A percentile compares a stretch with the other conserved stretches of the same genome.
phyloP scores from a whole-genome alignment of 2,797 vertebrate species.

The Microctenopoma steveboyesi region DNA sequence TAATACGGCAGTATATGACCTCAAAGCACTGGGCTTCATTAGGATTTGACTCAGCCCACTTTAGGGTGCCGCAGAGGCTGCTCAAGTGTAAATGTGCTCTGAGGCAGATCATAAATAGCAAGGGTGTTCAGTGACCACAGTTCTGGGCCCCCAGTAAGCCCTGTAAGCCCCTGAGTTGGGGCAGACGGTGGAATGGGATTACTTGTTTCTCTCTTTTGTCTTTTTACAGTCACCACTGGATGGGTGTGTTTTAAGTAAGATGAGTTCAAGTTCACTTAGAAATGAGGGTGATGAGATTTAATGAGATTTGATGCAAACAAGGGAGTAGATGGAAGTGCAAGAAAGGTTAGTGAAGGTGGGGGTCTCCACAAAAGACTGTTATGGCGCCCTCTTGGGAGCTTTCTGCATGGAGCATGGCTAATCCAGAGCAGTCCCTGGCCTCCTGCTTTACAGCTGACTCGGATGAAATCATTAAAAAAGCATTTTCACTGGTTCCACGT shows the following conservation, averaged over 20 bases:
- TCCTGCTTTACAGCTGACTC: constrained; percentile 74
- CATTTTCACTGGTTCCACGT: constrained; percentile 33
- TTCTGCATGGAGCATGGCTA: constrained; percentile 74
- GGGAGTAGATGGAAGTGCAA: constrained; percentile 40
- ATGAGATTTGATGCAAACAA: constrained; percentile 54
- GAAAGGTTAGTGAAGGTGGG: constrained; percentile 38
- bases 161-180: constrained; percentile 63
- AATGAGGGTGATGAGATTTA: constrained; percentile 59
- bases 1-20: constrained; percentile 69
- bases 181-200: constrained; percentile 66
- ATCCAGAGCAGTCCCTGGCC: constrained; percentile 74
- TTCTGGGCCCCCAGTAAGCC: constrained; percentile 63
- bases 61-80: constrained; percentile 55
- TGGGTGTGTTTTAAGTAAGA: constrained; percentile 61
- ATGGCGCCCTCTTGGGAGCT: constrained; percentile 66
- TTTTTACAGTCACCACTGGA: constrained; percentile 58
- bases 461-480: constrained; percentile 70
- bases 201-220: constrained; percentile 46
- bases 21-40: constrained; percentile 55
- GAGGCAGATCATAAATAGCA: constrained; percentile 70
- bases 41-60: constrained; percentile 51
- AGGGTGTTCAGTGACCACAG: constrained; percentile 64
- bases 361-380: constrained; percentile 54
- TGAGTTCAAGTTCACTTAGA: constrained; percentile 61
- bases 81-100: constrained; percentile 50